These are phyloP conservation scores for Leptinotarsa lineolata DNA, from an alignment of 1,140 invertebrate genomes.

Conservation along the genomic window DNA sequence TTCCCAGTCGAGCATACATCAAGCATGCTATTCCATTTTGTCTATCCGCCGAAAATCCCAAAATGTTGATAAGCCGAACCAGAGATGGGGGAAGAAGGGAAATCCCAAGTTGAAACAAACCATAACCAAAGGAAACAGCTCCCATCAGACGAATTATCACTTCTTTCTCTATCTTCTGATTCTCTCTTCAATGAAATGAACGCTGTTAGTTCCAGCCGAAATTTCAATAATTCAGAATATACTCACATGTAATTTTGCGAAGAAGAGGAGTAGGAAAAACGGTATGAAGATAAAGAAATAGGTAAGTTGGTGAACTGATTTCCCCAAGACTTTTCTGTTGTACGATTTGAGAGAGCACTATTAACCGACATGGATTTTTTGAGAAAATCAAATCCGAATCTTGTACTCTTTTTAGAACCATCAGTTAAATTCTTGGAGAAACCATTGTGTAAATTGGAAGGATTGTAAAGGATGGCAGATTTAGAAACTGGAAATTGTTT, in stretches of 20 bases:
- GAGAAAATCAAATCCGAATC: conserved; percentile 11
- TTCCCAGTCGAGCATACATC: conserved; percentile 67
- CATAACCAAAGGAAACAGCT: conserved; percentile 75
- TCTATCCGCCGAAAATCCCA: conserved; percentile 75
- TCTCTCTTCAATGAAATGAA: background rate
- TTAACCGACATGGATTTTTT: conserved; percentile 46
- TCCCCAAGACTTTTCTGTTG: conserved; percentile 24
- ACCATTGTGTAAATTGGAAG: background rate
- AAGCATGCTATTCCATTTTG: conserved; percentile 66
- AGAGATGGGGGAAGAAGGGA: conserved; percentile 72
- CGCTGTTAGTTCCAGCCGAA: background rate
- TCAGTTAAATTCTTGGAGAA: conserved; percentile 10
- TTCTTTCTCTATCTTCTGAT: conserved; percentile 45
- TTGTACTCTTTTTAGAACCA: background rate
- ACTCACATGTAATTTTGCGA: conserved; percentile 28
- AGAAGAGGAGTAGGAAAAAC: conserved; percentile 16
- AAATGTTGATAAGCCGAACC: conserved; percentile 68
- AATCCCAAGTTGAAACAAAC: conserved; percentile 72
- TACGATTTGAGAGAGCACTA: conserved; percentile 33
- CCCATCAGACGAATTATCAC: conserved; percentile 67
- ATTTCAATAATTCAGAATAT: background rate
- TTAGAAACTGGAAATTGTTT: conserved; percentile 29
- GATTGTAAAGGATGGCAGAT: conserved; percentile 6
- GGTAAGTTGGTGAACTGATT: conserved; percentile 23
- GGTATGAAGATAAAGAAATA: conserved; percentile 26